These are phyloP conservation scores for Drosophila lacteicornis DNA, from an alignment of 1,140 invertebrate genomes.

Conservation along the genomic window DNA sequence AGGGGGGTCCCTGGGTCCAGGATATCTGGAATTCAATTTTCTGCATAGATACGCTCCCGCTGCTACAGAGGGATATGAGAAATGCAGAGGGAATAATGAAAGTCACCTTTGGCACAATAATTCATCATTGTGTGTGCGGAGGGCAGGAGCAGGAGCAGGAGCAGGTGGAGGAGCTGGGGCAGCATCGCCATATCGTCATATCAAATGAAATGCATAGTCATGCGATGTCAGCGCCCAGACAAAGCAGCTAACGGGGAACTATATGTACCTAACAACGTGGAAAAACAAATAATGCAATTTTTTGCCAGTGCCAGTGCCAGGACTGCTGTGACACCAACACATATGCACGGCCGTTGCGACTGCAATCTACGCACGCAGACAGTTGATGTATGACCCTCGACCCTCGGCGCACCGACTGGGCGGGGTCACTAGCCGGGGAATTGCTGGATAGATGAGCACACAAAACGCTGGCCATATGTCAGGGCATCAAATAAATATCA, in stretches of 20 bases:
- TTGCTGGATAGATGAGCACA: conserved; percentile 71
- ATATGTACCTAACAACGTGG: conserved; percentile 49
- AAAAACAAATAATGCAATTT: conserved; percentile 79
- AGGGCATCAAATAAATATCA: conserved; percentile 72
- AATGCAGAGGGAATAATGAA: conserved; percentile 72
- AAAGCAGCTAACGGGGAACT: conserved; percentile 18
- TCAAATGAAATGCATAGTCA: conserved; percentile 81
- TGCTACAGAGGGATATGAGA: conserved; percentile 44
- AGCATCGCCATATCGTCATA: conserved; percentile 63
- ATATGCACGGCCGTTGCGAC: conserved; percentile 28
- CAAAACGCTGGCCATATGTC: conserved; percentile 74
- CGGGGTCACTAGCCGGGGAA: conserved; percentile 65
- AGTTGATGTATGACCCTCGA: conserved; percentile 64
- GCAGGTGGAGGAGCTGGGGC: background rate
- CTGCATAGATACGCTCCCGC: conserved; percentile 70
- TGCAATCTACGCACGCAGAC: conserved; percentile 60
- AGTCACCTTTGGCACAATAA: conserved; percentile 77
- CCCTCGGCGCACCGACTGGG: conserved; percentile 23
- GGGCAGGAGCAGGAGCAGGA: background rate
- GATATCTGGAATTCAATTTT: conserved; percentile 75
- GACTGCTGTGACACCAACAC: conserved; percentile 57
- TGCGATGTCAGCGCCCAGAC: conserved; percentile 49
- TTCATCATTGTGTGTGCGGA: conserved; percentile 63
- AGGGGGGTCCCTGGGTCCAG: conserved; percentile 5
- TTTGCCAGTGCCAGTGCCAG: conserved; percentile 31